phyloP scores from a whole-genome alignment of 2,888 invertebrate species.

The Urechis unicinctus region DNA sequence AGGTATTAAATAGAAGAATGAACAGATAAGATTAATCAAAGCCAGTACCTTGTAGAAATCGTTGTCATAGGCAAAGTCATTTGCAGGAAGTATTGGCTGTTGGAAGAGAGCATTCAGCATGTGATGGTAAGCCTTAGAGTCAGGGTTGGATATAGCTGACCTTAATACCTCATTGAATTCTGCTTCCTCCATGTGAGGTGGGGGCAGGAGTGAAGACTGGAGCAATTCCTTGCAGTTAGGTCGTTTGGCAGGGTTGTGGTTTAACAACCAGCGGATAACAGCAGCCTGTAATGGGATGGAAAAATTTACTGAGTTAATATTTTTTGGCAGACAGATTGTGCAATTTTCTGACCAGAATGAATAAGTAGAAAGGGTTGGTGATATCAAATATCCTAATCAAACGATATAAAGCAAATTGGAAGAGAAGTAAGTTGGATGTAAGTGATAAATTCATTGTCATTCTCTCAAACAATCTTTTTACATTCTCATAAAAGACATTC shows the following conservation, averaged over 20 bases:
- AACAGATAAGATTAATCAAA: no score
- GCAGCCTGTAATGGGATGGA: conserved; percentile 24
- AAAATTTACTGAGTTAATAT: neutral
- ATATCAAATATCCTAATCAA: no score
- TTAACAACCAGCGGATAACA: conserved; percentile 65
- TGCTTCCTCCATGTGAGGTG: conserved; percentile 75
- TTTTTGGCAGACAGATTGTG: conserved; percentile 1
- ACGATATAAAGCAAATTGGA: no score
- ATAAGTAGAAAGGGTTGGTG: no score
- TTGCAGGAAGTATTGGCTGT: conserved; percentile 60
- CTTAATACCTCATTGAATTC: conserved; percentile 71
- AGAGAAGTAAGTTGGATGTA: no score
- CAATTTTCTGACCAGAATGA: no score
- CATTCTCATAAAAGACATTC: neutral
- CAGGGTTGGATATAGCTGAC: conserved; percentile 73
- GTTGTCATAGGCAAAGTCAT: conserved; percentile 77
- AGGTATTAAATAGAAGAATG: no score
- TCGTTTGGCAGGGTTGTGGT: conserved; percentile 74
- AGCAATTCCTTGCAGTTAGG: conserved; percentile 82
- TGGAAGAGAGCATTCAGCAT: conserved; percentile 50
- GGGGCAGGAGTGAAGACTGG: conserved; percentile 74
- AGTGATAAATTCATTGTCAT: no score
- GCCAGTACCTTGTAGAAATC: conserved; percentile 52
- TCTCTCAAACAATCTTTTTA: no score
- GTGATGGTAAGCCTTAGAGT: conserved; percentile 68